Base-by-base conservation (phyloP, 2,113 vertebrate species). In the Antechinus stuartii region DNA sequence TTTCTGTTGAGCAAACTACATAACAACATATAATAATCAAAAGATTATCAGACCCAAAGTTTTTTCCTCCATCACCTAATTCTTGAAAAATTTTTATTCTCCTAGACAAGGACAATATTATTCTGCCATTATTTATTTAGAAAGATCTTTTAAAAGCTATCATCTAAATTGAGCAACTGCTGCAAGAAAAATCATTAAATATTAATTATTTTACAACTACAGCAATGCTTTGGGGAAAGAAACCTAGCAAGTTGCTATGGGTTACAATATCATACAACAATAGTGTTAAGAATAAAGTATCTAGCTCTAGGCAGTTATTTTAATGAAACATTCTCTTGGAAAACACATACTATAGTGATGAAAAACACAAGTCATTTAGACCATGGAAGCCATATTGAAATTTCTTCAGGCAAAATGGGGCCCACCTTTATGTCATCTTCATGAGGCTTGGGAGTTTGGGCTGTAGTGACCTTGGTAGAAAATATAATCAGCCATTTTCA, bases 131-230 rank as follows among this genome's bases (percentile, higher is more conserved):
- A 56, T 92, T 91, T 94, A 94, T 47, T 91, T 10, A 89, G 25
- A 27, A 0, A 54, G 52, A 54, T 50, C 92, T 93, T 84, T 42
- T 91, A 54, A 57, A 93, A 46, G 0, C 8, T 84, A 52, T 61
- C 56, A 12, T 57, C 68, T 61, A 91, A 26, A 54, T 93, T 76
- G 3, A 46, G 55, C 46, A 68, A 46, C 49, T 54, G 89, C 53
- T 50, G 4, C 35, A 61, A 53, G 42, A 8, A 54, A 95, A 94
- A 84, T 96, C 90, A 93, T 92, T 68, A 94, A 49, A 19, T 55
- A 92, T 92, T 89, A 84, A 93, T 91, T 94, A 96, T 95, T 94
- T 27, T 93, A 19, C 76, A 96, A 89, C 50, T 93, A 90, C 92
- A 91, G 53, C 47, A 5, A 92, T 30, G 42, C 54, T 91, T 96